phyloP scores from a whole-genome alignment of 2,113 vertebrate species.

The Sphaerodactylus townsendi region DNA sequence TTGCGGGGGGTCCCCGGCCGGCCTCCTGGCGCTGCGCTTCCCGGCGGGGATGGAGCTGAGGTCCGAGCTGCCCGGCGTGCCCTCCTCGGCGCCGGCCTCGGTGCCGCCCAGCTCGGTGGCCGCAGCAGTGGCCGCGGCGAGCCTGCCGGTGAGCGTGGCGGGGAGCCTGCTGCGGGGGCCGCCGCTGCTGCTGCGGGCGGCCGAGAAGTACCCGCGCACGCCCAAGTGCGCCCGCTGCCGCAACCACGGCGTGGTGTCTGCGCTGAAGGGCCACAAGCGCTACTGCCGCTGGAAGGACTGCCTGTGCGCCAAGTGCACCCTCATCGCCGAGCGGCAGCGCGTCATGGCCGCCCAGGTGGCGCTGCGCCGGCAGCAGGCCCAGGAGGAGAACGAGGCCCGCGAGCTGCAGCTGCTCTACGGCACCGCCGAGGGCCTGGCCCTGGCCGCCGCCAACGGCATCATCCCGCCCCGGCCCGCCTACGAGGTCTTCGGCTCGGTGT shows the following conservation, averaged over 20 bases:
- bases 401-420: constrained; percentile 98
- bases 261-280: constrained; percentile 97
- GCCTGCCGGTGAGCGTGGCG: constrained; percentile 91
- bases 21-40: not conserved
- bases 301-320: constrained; percentile 98
- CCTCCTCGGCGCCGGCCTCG: constrained; percentile 80
- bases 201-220: constrained; percentile 96
- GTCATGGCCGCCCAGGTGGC: constrained; percentile 99
- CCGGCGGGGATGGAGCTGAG: constrained; percentile 85
- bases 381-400: constrained; percentile 96
- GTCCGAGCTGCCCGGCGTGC: constrained; percentile 82
- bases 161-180: constrained; percentile 87
- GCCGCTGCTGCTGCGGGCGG: constrained; percentile 86
- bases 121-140: constrained; percentile 70
- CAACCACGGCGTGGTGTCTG: constrained; percentile 97
- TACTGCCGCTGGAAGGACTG: constrained; percentile 99
- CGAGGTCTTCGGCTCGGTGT: constrained; percentile 89
- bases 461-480: constrained; percentile 92
- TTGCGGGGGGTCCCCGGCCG: not conserved
- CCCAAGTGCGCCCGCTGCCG: constrained; percentile 97
- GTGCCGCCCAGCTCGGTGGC: constrained; percentile 77
- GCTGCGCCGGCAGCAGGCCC: constrained; percentile 93
- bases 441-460: constrained; percentile 97
- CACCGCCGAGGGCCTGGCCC: constrained; percentile 93
- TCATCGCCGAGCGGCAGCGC: constrained; percentile 96